Evolutionary conservation across 2,888 invertebrate genomes (phyloP).

Genomic region (Microchrysa polita): DNA sequence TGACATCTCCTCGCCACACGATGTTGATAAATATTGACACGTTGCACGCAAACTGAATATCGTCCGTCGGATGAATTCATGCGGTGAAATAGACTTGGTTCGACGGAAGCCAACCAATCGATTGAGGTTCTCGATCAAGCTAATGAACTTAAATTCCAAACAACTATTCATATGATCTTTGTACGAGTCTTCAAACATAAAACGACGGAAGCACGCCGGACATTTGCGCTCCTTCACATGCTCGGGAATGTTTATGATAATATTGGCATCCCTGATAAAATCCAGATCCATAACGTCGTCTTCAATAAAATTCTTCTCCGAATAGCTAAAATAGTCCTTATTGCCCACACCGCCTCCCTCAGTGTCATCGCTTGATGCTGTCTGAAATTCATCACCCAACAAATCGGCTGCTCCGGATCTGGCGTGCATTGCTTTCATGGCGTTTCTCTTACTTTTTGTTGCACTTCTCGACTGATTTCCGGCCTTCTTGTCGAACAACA

Average conservation of each 20-base stretch:
- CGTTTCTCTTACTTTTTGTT: not conserved
- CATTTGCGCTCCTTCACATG: constrained; percentile 63
- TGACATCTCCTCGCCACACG: constrained; percentile 58
- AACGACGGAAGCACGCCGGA: constrained; percentile 60
- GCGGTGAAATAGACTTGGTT: constrained; percentile 61
- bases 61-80: constrained; percentile 63
- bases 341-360: constrained; percentile 52
- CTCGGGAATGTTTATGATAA: constrained; percentile 62
- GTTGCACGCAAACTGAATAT: constrained; percentile 62
- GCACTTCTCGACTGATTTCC: constrained; percentile 46
- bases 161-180: constrained; percentile 60
- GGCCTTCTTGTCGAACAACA: constrained; percentile 56
- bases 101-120: constrained; percentile 58
- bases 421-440: not conserved
- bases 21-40: constrained; percentile 60
- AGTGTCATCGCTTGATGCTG: constrained; percentile 59
- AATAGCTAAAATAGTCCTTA: constrained; percentile 60
- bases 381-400: constrained; percentile 52
- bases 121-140: constrained; percentile 59
- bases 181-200: constrained; percentile 63
- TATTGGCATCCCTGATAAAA: constrained; percentile 57
- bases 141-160: constrained; percentile 61
- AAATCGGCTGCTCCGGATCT: constrained; percentile 1
- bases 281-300: constrained; percentile 62
- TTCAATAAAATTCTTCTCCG: constrained; percentile 62